A percentile compares a stretch with the other conserved stretches of the same genome.
These are phyloP conservation scores for Mesoclemmys tuberculata DNA, from an alignment of 2,113 vertebrate species.

Conservation along the genomic window DNA sequence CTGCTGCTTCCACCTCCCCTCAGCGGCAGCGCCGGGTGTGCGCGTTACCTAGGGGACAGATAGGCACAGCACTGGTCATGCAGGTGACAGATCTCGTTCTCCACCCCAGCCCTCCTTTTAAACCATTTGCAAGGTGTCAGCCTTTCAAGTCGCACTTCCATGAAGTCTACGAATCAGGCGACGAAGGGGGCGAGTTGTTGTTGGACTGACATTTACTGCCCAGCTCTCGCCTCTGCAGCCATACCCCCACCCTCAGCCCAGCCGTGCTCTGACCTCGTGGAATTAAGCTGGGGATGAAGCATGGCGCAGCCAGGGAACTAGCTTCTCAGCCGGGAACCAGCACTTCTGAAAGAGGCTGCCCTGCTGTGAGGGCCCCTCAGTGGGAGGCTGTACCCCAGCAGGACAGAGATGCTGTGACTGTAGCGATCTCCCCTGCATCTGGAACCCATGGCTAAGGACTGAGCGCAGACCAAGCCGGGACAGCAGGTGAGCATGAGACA, in stretches of 20 bases:
- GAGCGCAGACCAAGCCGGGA: background rate
- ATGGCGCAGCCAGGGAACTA: background rate
- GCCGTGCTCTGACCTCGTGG: no score
- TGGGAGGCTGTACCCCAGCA: background rate
- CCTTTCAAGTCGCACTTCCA: no score
- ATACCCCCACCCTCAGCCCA: no score
- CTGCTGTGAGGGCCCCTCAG: background rate
- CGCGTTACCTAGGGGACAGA: background rate
- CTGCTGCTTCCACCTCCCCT: background rate
- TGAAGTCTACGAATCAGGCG: no score
- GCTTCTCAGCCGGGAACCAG: background rate
- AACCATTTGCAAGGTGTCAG: no score
- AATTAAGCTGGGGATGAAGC: background rate
- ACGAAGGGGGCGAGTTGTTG: no score
- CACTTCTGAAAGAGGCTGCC: background rate
- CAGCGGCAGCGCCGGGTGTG: background rate
- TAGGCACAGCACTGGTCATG: rapidly evolving
- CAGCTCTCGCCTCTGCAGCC: no score
- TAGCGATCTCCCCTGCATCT: no score
- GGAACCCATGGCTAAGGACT: background rate
- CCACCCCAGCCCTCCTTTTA: no score
- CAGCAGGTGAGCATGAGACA: background rate
- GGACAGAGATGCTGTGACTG: no score
- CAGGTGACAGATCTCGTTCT: no score
- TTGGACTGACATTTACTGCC: no score